Base-by-base conservation (phyloP, 2,888 invertebrate species). In the Hirtodrosophila alboralis region DNA sequence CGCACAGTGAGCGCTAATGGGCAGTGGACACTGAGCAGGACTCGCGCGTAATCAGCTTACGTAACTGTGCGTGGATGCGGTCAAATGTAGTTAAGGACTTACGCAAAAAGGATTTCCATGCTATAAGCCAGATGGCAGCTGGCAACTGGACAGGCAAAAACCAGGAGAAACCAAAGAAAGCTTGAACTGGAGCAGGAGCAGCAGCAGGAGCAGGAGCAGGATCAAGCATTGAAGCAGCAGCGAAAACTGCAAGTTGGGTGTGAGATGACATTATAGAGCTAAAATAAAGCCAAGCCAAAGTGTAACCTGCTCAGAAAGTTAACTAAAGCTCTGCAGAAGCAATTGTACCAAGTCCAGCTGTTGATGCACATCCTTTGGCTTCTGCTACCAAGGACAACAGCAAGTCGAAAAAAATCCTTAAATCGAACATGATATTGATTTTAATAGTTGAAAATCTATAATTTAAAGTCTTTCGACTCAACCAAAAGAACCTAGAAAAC, bases 41-140 rank as follows among this genome's bases (percentile, higher is more conserved):
- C 51, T 56, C 56, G 23, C 54, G 65, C 57, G 79, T 83, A 78
- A 78, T 78, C 78, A 78, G 78, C 78, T 78, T 78, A 83, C 65
- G 77, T 83, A 77, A 78, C 78, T 78, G 83, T 72, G 75, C 75
- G 56, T 74, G 51, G 83, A 41, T 75, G 78, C 57, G 75, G 83
- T 78, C 72, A 72, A 72, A 70, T 75, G 79, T 72, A 75, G 75
- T 72, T 62, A 52, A 48, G 69, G 71, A 74, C 59, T 72, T 72
- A 60, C 71, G 71, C 47, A 74, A 66, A 76, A 74, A 76, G 77
- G 77, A 76, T 76, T 80, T 76, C 57, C 73, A 63, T 72, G 76
- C 65, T 47, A 31, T 57, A 75, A 62, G 61, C 57, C 43, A 37
- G 10, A 40, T 12, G 30, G 49, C 45, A 4, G 45, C 23, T 8